Percentiles rank a stretch among this genome's conserved stretches.
Conservation (phyloP, 2,888 invertebrate genomes). For the Patella caerulea region DNA sequence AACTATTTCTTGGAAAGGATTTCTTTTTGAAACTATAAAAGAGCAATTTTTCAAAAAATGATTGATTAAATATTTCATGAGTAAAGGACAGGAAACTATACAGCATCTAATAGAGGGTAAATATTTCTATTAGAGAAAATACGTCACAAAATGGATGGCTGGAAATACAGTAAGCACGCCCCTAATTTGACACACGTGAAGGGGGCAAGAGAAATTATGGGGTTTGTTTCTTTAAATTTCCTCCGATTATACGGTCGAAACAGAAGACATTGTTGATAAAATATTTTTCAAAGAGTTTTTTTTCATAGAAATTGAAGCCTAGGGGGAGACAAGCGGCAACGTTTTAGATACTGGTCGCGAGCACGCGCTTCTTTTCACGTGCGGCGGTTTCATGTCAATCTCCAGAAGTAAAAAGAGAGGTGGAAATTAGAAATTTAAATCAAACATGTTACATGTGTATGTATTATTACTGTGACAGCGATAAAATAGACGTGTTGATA, state of each 20-base stretch:
- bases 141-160: too few relatives aligned
- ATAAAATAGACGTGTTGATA: too few relatives aligned
- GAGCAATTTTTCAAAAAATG: too few relatives aligned
- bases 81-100: too few relatives aligned
- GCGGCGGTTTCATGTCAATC: background rate
- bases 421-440: conserved; percentile 7
- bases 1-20: too few relatives aligned
- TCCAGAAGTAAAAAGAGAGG: background rate
- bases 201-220: background rate
- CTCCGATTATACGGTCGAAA: background rate
- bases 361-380: conserved; percentile 2
- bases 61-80: too few relatives aligned
- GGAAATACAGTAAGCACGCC: too few relatives aligned
- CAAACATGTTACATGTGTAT: conserved; percentile 2
- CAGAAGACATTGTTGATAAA: background rate
- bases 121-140: too few relatives aligned
- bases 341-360: background rate
- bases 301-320: background rate
- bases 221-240: background rate
- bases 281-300: conserved; percentile 6
- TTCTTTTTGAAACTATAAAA: too few relatives aligned
- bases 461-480: too few relatives aligned
- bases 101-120: too few relatives aligned
- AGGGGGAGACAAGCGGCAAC: too few relatives aligned
- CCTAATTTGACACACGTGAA: background rate